phyloP scores from a whole-genome alignment of 2,888 invertebrate species.

The Psylliodes chrysocephalus region DNA sequence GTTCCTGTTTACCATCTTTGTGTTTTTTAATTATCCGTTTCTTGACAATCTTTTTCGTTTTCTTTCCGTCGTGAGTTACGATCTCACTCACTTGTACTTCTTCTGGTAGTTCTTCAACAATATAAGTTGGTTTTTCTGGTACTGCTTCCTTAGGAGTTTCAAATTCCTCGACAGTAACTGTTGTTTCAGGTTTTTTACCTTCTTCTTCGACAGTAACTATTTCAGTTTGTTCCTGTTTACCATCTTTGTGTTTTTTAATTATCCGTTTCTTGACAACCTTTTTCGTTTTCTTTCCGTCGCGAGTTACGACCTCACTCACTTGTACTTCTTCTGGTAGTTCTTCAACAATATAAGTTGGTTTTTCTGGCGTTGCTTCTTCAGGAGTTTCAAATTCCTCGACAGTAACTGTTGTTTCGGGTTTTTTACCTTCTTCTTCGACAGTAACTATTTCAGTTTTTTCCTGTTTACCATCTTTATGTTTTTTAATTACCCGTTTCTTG shows the following conservation, averaged over 20 bases:
- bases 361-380: conserved; percentile 37
- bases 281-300: conserved; percentile 52
- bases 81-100: conserved; percentile 53
- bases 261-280: conserved; percentile 54
- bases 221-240: conserved; percentile 56
- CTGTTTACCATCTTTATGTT: conserved; percentile 51
- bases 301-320: conserved; percentile 51
- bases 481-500: conserved; percentile 50
- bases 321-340: conserved; percentile 50
- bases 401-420: conserved; percentile 53
- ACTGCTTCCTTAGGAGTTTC: conserved; percentile 31
- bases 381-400: conserved; percentile 42
- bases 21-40: conserved; percentile 58
- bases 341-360: conserved; percentile 41
- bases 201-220: conserved; percentile 54
- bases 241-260: conserved; percentile 58
- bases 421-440: conserved; percentile 54
- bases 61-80: conserved; percentile 45
- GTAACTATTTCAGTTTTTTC: conserved; percentile 54
- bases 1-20: conserved; percentile 57
- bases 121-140: conserved; percentile 26
- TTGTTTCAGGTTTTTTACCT: conserved; percentile 52
- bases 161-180: conserved; percentile 48
- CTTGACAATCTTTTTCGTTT: conserved; percentile 53
- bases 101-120: conserved; percentile 51